A percentile compares a stretch with the other conserved stretches of the same genome.
Conservation (phyloP, 2,888 invertebrate species). For the Cryptops parisi region DNA sequence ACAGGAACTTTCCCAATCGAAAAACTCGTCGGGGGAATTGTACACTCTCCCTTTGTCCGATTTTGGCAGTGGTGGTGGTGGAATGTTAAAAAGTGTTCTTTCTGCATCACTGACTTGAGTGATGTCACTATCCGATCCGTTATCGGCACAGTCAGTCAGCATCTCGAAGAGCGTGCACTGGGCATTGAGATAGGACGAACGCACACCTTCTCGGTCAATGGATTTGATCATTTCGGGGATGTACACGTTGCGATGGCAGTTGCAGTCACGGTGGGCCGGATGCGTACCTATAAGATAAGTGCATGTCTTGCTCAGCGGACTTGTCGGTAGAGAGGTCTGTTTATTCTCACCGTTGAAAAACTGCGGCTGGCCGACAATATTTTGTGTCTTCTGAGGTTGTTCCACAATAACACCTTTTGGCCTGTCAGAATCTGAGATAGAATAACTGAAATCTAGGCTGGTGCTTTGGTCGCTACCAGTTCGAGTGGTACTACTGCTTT, state of each 20-base stretch:
- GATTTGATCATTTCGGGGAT: constrained; percentile 4
- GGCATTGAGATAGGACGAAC: constrained; percentile 21
- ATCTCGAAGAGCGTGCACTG: constrained; percentile 23
- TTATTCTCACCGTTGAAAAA: neutral
- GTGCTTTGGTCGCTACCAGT: neutral
- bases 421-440: neutral
- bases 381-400: neutral
- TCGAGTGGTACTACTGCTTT: constrained; percentile 27
- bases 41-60: constrained; percentile 2
- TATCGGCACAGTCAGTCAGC: constrained; percentile 19
- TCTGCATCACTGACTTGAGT: constrained; percentile 1
- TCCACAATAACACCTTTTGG: neutral
- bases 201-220: constrained; percentile 10
- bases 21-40: constrained; percentile 7
- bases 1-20: neutral
- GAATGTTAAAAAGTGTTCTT: neutral
- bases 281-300: neutral
- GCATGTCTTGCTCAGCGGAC: neutral
- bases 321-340: neutral
- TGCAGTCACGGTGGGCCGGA: neutral
- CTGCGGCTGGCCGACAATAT: too few species aligned
- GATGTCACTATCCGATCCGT: constrained; percentile 4
- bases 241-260: neutral
- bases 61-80: constrained; percentile 6
- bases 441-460: constrained; percentile 3